Percentiles rank a stretch among this genome's conserved stretches.
Evolutionary conservation across 2,113 vertebrate species (phyloP).

Genomic region (Alaudala cheleensis): DNA sequence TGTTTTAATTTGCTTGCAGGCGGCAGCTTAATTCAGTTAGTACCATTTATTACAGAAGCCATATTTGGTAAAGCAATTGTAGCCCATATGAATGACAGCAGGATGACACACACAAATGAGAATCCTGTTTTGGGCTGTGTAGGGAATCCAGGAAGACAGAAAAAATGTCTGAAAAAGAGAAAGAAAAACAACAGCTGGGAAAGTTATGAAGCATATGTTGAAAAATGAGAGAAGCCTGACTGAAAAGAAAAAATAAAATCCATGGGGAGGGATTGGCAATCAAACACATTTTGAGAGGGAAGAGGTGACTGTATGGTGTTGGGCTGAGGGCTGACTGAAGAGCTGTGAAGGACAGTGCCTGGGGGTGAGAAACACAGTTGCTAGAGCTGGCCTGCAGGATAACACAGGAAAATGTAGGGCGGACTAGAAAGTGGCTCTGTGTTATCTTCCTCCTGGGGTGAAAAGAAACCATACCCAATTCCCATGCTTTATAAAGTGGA

Average conservation of each 20-base stretch:
- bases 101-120: neutral
- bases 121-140: neutral
- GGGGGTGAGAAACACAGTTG: neutral
- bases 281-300: neutral
- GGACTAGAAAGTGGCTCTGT: neutral
- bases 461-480: neutral
- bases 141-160: neutral
- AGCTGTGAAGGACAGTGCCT: neutral
- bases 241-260: neutral
- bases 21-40: neutral
- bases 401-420: neutral
- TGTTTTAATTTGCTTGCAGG: slow-evolving; percentile 5
- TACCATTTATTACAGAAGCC: neutral
- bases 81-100: slow-evolving; percentile 2
- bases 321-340: neutral
- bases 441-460: neutral
- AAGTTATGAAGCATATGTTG: slow-evolving; percentile 8
- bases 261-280: neutral
- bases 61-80: neutral
- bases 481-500: neutral
- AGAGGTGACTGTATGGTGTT: neutral
- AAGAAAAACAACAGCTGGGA: slow-evolving; percentile 15
- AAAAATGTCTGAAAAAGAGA: neutral
- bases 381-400: accelerated
- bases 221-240: neutral